A percentile compares a stretch with the other conserved stretches of the same genome.
Conservation (phyloP, 1,140 invertebrate species). For the Brachionus paranguensis region DNA sequence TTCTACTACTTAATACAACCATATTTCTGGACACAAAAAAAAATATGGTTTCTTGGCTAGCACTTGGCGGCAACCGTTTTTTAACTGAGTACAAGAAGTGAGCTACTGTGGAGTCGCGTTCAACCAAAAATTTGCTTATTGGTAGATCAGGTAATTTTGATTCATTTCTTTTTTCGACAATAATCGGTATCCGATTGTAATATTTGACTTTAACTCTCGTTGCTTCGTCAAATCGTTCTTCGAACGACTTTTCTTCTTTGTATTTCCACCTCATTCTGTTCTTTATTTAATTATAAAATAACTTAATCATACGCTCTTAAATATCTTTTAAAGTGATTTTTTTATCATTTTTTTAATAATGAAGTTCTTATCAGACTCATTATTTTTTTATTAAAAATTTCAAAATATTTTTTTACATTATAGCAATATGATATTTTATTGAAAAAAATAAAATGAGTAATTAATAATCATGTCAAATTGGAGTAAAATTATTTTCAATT, state of each 20-base stretch:
- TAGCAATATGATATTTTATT: too few relatives aligned
- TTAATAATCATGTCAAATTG: too few relatives aligned
- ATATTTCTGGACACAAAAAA: constrained; percentile 12
- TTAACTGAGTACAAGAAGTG: constrained; percentile 99
- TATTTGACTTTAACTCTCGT: constrained; percentile 98
- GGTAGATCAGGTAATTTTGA: constrained; percentile 94
- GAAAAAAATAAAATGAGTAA: too few relatives aligned
- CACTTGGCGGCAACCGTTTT: constrained; percentile 61
- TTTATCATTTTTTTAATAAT: too few relatives aligned
- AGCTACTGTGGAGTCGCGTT: constrained; percentile 94
- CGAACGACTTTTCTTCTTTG: constrained; percentile 97
- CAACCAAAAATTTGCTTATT: constrained; percentile 98
- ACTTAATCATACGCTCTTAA: background rate
- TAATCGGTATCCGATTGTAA: constrained; percentile 93
- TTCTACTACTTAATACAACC: background rate
- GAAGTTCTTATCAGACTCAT: too few relatives aligned
- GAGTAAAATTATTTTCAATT: too few relatives aligned
- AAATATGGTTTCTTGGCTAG: constrained; percentile 22
- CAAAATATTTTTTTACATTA: too few relatives aligned
- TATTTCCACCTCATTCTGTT: constrained; percentile 91
- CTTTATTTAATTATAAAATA: background rate
- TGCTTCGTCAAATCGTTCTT: constrained; percentile 92
- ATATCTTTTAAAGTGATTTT: too few relatives aligned
- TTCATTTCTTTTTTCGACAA: constrained; percentile 96
- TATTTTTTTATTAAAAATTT: too few relatives aligned